These are phyloP conservation scores for Iguana delicatissima DNA, from an alignment of 2,797 vertebrate species.

Conservation along the genomic window DNA sequence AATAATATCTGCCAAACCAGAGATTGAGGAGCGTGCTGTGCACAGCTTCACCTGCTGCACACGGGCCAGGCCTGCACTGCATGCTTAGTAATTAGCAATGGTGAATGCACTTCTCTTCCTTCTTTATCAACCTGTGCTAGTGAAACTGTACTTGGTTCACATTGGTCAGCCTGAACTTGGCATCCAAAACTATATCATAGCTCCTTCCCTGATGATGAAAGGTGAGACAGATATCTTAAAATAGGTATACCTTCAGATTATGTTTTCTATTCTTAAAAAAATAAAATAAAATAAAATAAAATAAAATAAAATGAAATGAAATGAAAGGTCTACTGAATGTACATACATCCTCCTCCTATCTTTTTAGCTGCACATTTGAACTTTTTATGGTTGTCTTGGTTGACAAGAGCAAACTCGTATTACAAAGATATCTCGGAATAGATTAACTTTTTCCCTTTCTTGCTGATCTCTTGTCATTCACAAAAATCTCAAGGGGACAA, in stretches of 20 bases:
- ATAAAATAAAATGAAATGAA: not conserved
- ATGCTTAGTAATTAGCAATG: not conserved
- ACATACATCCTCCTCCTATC: not conserved
- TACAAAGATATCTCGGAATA: not conserved
- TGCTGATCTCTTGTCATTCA: slow-evolving; percentile 20
- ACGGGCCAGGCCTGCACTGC: not conserved
- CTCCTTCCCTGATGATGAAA: not conserved
- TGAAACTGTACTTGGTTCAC: not conserved
- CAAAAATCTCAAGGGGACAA: slow-evolving; percentile 16
- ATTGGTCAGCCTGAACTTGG: not conserved
- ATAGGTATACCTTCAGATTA: not conserved
- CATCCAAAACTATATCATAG: not conserved
- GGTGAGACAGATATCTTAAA: not conserved
- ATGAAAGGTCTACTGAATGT: not conserved
- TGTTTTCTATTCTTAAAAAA: not conserved
- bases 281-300: not conserved
- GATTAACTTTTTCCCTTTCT: not conserved
- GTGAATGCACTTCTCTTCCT: not conserved
- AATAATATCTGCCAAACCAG: not conserved
- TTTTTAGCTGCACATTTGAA: slow-evolving; percentile 10
- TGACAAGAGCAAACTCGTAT: not conserved
- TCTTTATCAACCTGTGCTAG: not conserved
- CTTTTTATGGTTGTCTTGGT: not conserved
- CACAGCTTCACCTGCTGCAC: not conserved
- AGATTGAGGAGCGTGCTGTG: not conserved